These are phyloP conservation scores for Pycnonotus jocosus DNA, from an alignment of 2,113 vertebrate genomes.

Conservation along the genomic window DNA sequence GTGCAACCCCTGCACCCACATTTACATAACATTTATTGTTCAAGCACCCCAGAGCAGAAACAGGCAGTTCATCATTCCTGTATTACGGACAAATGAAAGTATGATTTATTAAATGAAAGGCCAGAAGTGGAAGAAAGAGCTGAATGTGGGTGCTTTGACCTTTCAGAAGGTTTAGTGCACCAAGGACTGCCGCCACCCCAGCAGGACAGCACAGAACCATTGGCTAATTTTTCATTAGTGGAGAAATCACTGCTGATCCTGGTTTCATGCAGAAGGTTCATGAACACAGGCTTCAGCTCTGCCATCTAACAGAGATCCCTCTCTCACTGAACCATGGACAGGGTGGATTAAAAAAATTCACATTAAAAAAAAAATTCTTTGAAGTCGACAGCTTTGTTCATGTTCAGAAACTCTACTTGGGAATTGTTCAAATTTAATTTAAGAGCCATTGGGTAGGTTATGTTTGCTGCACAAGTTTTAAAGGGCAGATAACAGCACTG, in stretches of 20 bases:
- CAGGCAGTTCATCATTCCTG: neutral
- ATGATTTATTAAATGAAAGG: neutral
- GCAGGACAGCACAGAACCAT: neutral
- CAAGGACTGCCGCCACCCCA: neutral
- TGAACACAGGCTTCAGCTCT: neutral
- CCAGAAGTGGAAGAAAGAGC: neutral
- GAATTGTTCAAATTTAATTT: neutral
- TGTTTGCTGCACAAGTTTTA: neutral
- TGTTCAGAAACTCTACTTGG: neutral
- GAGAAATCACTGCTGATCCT: neutral
- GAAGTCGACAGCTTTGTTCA: neutral
- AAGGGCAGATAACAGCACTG: neutral
- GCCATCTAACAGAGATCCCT: neutral
- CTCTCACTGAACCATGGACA: slow-evolving; percentile 13
- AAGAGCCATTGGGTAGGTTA: neutral
- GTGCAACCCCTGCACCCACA: neutral
- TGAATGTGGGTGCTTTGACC: neutral
- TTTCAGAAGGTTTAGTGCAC: neutral
- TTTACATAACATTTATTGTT: neutral
- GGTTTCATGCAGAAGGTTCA: slow-evolving; percentile 2
- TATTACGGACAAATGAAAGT: neutral
- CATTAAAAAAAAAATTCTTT: neutral
- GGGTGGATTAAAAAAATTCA: slow-evolving; percentile 22
- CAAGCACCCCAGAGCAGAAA: neutral
- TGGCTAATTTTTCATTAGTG: neutral